Base-by-base conservation (phyloP, 2,888 invertebrate genomes). In the Idaea aversata region DNA sequence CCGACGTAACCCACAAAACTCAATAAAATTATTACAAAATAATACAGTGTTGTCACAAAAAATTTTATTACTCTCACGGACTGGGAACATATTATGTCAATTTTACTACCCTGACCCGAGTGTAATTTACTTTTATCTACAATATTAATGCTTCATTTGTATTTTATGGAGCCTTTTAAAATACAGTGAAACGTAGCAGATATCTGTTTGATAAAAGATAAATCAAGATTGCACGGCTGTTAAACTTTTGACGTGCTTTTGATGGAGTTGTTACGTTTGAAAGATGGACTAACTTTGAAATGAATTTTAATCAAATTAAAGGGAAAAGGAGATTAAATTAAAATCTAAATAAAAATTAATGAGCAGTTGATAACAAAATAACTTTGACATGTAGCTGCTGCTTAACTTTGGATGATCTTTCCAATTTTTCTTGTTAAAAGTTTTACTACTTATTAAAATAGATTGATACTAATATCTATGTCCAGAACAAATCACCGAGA, bases 41-140 rank as follows among this genome's bases (percentile, higher is more conserved):
- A 71, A 68, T 70, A 72, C 47, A 47, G 47, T 47, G 47, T 47
- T 47, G 47, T 47, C 47, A 47, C 47, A 47, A 47, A 47, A n/a
- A 7, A 6, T 7, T 47, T 47, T 47, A 47, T 47, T 47, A 47
- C 47, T 47, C 47, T 47, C 47, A 47, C 47, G 47, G 47, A 47
- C 47, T 47, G 47, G 67, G 74, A 77, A 78, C 78, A 78, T 81
- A 83, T 82, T 82, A 84, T 78, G 82, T 78, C 81, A 78, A 81
- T 80, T 85, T 87, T 87, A 86, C 85, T 77, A 77, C 79, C 84
- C 75, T 75, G 78, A 76, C 78, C 74, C 68, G 67, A 73, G 73
- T 72, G 70, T 79, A 78, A 79, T 75, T 73, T 71, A 65, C 70
- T 72, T 83, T 86, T 85, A 86, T 85, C 82, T 78, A 69, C 77